Conservation (phyloP, 1,140 invertebrate genomes). For the Zaprionus ornatus region DNA sequence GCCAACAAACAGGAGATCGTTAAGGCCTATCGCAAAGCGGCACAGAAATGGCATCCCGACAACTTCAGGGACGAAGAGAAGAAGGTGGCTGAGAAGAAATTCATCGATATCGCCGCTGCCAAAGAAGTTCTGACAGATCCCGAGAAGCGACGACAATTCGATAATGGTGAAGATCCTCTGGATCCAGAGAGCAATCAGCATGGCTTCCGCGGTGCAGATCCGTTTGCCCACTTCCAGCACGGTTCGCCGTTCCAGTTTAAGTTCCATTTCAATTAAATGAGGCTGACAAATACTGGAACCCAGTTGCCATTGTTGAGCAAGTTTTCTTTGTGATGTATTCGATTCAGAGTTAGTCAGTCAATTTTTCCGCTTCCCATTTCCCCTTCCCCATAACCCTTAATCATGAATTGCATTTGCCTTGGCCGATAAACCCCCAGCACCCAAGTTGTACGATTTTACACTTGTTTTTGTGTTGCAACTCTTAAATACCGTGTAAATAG, state of each 20-base stretch:
- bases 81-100: slow-evolving; percentile 98
- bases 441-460: slow-evolving; percentile 61
- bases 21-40: slow-evolving; percentile 98
- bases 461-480: slow-evolving; percentile 59
- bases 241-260: slow-evolving; percentile 97
- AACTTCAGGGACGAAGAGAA: slow-evolving; percentile 97
- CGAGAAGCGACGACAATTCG: slow-evolving; percentile 96
- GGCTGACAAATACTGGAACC: slow-evolving; percentile 31
- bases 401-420: slow-evolving; percentile 13
- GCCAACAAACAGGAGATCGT: slow-evolving; percentile 96
- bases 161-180: slow-evolving; percentile 97
- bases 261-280: slow-evolving; percentile 94
- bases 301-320: slow-evolving; percentile 51
- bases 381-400: neutral
- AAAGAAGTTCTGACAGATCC: slow-evolving; percentile 96
- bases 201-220: slow-evolving; percentile 88
- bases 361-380: neutral
- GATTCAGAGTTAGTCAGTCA: slow-evolving; percentile 34
- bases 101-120: slow-evolving; percentile 99
- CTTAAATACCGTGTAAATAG: slow-evolving; percentile 72
- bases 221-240: slow-evolving; percentile 95
- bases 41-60: slow-evolving; percentile 99
- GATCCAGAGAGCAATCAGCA: slow-evolving; percentile 94
- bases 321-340: slow-evolving; percentile 52
- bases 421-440: slow-evolving; percentile 6